Evolutionary conservation across 2,888 invertebrate species (phyloP).

Genomic region (Trissolcus brochymenae): DNA sequence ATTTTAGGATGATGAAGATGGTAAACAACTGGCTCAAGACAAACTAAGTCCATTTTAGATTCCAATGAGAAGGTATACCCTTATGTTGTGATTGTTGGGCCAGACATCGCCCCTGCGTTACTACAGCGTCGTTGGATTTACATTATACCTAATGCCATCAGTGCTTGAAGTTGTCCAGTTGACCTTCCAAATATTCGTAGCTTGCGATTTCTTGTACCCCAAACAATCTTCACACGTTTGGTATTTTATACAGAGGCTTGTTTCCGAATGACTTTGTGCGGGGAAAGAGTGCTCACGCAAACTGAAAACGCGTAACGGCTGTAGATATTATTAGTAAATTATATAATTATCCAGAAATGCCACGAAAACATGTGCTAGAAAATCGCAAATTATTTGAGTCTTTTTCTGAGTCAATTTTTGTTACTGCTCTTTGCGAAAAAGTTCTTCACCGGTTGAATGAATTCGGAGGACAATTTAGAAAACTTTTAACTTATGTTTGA

Average conservation of each 20-base stretch:
- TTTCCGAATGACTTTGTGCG: constrained; percentile 7
- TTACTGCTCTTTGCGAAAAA: neutral
- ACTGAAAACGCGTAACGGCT: constrained; percentile 11
- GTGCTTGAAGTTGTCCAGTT: constrained; percentile 9
- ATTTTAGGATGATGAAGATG: too few species aligned
- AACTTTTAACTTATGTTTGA: constrained; percentile 9
- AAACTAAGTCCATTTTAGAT: too few species aligned
- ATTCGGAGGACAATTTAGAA: constrained; percentile 7
- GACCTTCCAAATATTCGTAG: constrained; percentile 2
- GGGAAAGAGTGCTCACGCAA: constrained; percentile 5
- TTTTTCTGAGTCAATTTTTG: too few species aligned
- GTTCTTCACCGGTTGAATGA: constrained; percentile 6
- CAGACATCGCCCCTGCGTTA: constrained; percentile 6
- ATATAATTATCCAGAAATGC: constrained; percentile 10
- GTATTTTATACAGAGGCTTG: constrained; percentile 17
- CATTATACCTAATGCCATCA: neutral
- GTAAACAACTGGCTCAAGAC: too few species aligned
- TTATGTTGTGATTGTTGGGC: constrained; percentile 17
- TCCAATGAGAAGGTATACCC: constrained; percentile 3
- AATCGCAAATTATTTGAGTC: constrained; percentile 10
- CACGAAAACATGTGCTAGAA: constrained; percentile 7
- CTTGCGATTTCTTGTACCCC: constrained; percentile 10
- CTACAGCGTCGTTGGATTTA: constrained; percentile 13
- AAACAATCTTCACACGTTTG: constrained; percentile 7
- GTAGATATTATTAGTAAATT: constrained; percentile 17